A percentile compares a stretch with the other conserved stretches of the same genome.
These are phyloP conservation scores for Myodes glareolus DNA, from an alignment of 2,113 vertebrate genomes.

Conservation along the genomic window DNA sequence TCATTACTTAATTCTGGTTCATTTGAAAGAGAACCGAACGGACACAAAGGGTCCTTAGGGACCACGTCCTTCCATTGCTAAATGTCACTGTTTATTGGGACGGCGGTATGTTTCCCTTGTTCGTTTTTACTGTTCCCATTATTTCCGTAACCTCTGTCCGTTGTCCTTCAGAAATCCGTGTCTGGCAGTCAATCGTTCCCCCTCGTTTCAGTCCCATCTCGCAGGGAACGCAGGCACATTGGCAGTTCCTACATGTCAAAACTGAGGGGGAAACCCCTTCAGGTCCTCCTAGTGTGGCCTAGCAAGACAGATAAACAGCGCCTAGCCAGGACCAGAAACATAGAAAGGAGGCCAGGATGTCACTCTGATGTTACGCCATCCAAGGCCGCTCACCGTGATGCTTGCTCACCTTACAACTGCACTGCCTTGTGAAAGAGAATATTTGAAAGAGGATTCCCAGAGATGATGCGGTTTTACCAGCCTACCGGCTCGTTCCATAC, in stretches of 20 bases:
- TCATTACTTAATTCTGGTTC: not conserved
- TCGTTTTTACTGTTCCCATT: not conserved
- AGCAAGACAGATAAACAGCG: not conserved
- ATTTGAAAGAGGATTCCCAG: conserved; percentile 30
- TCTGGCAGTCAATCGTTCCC: not conserved
- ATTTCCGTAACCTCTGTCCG: not conserved
- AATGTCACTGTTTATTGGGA: not conserved
- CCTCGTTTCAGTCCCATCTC: not conserved
- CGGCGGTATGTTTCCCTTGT: not conserved
- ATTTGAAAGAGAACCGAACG: conserved; percentile 4
- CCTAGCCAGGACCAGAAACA: not conserved
- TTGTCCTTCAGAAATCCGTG: not conserved
- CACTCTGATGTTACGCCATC: not conserved
- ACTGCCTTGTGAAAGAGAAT: not conserved
- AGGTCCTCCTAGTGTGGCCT: not conserved
- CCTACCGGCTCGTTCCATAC: not conserved
- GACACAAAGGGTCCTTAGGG: not conserved
- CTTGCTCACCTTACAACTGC: not conserved
- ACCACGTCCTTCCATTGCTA: not conserved
- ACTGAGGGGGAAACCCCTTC: not conserved
- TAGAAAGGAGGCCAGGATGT: not conserved
- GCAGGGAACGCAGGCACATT: not conserved
- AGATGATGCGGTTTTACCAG: not conserved
- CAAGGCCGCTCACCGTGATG: not conserved
- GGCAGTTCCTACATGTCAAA: not conserved